Percentiles rank a stretch among this genome's conserved stretches.
phyloP scores from a whole-genome alignment of 2,113 vertebrate species.

The Psammodynastes pulverulentus region DNA sequence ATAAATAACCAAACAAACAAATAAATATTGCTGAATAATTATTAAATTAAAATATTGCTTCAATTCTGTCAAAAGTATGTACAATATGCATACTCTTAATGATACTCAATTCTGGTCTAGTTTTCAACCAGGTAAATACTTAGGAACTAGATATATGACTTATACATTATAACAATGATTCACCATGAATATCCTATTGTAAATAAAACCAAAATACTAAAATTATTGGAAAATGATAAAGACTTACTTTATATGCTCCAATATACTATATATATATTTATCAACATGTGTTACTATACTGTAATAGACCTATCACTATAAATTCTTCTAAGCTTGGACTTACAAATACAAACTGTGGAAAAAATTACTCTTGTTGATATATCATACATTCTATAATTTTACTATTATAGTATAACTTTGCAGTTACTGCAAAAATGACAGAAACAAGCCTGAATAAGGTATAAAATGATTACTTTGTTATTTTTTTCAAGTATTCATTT shows the following conservation, averaged over 20 bases:
- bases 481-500: background rate
- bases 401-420: conserved; percentile 3
- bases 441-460: background rate
- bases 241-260: conserved; percentile 31
- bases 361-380: background rate
- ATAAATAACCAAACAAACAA: background rate
- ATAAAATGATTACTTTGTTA: background rate
- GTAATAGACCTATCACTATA: background rate
- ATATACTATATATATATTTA: background rate
- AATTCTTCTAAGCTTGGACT: background rate
- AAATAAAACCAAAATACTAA: conserved; percentile 32
- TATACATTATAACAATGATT: background rate
- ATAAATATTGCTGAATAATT: background rate
- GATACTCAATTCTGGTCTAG: background rate
- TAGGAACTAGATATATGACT: background rate
- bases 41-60: background rate
- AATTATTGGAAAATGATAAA: conserved; percentile 17
- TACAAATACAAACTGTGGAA: conserved; percentile 16
- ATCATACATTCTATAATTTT: conserved; percentile 6
- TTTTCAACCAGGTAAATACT: background rate
- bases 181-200: background rate
- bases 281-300: conserved; percentile 8
- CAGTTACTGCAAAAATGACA: conserved; percentile 10
- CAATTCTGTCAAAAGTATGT: background rate
- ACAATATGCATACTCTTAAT: background rate